Percentiles rank a stretch among this genome's conserved stretches.
Conservation (phyloP, 2,797 vertebrate genomes). For the Malurus splendens region DNA sequence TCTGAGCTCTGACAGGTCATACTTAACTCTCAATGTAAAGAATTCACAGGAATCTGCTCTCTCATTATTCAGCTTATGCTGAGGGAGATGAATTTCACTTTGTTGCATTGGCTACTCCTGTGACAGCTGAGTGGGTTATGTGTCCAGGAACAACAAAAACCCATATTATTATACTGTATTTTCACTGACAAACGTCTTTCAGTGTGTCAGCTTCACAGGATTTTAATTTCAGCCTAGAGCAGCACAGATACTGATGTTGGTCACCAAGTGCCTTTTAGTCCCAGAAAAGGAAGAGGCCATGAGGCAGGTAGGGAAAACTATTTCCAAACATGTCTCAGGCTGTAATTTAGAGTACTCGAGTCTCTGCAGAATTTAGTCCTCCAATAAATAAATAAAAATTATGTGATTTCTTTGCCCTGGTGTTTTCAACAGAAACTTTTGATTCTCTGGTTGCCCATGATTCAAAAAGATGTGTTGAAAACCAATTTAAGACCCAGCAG, state of each 20-base stretch:
- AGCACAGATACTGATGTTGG: not conserved
- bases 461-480: conserved; percentile 12
- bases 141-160: not conserved
- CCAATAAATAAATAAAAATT: not conserved
- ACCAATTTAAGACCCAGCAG: not conserved
- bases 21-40: not conserved
- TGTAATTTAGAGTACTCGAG: not conserved
- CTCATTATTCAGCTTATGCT: not conserved
- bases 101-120: not conserved
- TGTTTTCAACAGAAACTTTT: not conserved
- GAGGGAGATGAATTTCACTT: not conserved
- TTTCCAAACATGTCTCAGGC: not conserved
- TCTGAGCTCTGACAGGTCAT: not conserved
- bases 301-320: not conserved
- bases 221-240: not conserved
- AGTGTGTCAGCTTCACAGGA: not conserved
- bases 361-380: not conserved
- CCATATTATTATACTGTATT: not conserved
- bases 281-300: not conserved
- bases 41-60: not conserved
- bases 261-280: not conserved
- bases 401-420: not conserved
- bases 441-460: not conserved
- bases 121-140: not conserved
- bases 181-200: not conserved